These are phyloP conservation scores for Ophion obscuratus DNA, from an alignment of 2,888 invertebrate species.

Conservation along the genomic window DNA sequence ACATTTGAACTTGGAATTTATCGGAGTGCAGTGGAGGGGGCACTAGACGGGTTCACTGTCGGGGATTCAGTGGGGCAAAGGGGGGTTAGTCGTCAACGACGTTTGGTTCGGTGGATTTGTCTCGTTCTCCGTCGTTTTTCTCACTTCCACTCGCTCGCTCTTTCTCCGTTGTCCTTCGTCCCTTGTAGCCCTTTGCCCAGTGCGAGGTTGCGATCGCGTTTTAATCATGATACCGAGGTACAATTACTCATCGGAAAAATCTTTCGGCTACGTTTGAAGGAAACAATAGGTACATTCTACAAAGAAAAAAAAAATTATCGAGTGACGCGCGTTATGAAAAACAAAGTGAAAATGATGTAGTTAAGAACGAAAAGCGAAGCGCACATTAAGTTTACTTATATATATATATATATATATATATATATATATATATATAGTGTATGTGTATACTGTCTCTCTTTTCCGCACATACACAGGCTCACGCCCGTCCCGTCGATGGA, in stretches of 20 bases:
- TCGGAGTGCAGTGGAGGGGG: background rate
- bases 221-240: constrained; percentile 50
- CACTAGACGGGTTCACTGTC: constrained; percentile 3
- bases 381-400: constrained; percentile 37
- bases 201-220: constrained; percentile 37
- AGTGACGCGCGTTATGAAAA: constrained; percentile 27
- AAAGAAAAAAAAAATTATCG: constrained; percentile 10
- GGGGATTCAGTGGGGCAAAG: background rate
- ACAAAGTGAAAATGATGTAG: constrained; percentile 18
- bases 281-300: constrained; percentile 22
- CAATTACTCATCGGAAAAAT: constrained; percentile 29
- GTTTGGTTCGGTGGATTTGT: constrained; percentile 40
- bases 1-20: constrained; percentile 11
- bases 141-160: constrained; percentile 18
- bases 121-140: constrained; percentile 9
- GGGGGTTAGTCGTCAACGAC: constrained; percentile 51
- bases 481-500: constrained; percentile 18
- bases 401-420: constrained; percentile 8
- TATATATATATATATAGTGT: constrained; percentile 18
- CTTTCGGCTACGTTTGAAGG: constrained; percentile 37
- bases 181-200: background rate
- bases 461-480: constrained; percentile 1
- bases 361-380: constrained; percentile 3
- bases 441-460: constrained; percentile 10
- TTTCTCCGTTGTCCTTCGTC: constrained; percentile 45